These are phyloP conservation scores for Ceratothoa steindachneri DNA, from an alignment of 2,888 invertebrate genomes.

Conservation along the genomic window DNA sequence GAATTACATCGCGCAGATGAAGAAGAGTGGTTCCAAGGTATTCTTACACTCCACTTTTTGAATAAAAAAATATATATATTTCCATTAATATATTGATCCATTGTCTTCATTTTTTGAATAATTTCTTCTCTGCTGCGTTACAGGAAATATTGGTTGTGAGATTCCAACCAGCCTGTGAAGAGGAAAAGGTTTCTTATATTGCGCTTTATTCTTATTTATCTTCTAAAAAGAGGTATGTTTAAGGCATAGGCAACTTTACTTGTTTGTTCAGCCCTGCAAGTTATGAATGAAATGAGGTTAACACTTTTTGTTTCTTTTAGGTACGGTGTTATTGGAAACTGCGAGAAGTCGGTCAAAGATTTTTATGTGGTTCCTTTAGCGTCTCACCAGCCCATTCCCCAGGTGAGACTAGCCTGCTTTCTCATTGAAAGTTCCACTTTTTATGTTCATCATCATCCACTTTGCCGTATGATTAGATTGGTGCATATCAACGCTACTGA, in stretches of 20 bases:
- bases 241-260: neutral
- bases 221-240: slow-evolving; percentile 66
- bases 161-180: slow-evolving; percentile 73
- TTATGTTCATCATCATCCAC: too few relatives aligned
- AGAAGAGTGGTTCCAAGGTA: slow-evolving; percentile 56
- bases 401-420: too few relatives aligned
- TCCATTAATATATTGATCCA: slow-evolving; percentile 3
- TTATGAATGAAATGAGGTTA: neutral
- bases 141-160: slow-evolving; percentile 75
- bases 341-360: slow-evolving; percentile 77
- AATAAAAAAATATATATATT: slow-evolving; percentile 47
- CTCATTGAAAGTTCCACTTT: too few relatives aligned
- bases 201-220: slow-evolving; percentile 83
- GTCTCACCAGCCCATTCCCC: slow-evolving; percentile 62
- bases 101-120: too few relatives aligned
- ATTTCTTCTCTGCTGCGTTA: too few relatives aligned
- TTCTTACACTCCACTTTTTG: too few relatives aligned
- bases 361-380: slow-evolving; percentile 86
- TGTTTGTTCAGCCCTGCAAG: neutral
- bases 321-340: slow-evolving; percentile 72
- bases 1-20: slow-evolving; percentile 89
- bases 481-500: too few relatives aligned
- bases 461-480: too few relatives aligned
- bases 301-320: slow-evolving; percentile 49
- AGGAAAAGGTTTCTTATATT: slow-evolving; percentile 77